Base-by-base conservation (phyloP, 2,888 invertebrate genomes). In the Alviniconcha strummeri region DNA sequence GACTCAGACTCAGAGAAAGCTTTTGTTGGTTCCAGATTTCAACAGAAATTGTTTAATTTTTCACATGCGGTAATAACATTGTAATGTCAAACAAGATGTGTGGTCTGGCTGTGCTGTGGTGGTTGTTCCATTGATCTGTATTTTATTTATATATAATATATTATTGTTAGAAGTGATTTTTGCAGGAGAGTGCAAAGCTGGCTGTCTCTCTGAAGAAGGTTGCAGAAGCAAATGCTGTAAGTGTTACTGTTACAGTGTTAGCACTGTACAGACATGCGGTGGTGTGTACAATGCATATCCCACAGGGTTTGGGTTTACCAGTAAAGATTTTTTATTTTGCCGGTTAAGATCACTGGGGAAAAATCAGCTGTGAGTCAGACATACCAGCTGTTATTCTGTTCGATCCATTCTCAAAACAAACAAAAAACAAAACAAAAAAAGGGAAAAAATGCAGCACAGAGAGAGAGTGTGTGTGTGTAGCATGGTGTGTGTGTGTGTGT, bases 141-240 rank as follows among this genome's bases (percentile, higher is more conserved):
- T 17, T n/a, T 69, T 1, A 17, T 69, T 2, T 17, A 7, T 69
- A 69, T 17, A 69, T 7, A 69, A 69, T 7, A 69, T 6, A 69
- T 15, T 13, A 69, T 69, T 17, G 6, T 69, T 69, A 13, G 19
- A 36, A 36, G 36, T 36, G 36, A 36, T 36, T 36, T 36, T 78
- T 64, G 13, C 87, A 91, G 92, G 92, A 92, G 85, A 89, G 85
- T 87, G 90, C 91, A 15, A 89, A 89, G 83, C 69, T 90, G 76
- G 87, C 89, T 17, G 88, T 84, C 52, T 86, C 89, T 15, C 82
- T 88, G 74, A 86, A 87, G 17, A 90, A 91, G 79, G 90, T 91
- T 60, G 90, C 91, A 67, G 90, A 89, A 81, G 91, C 91, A n/a
- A 91, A 91, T 84, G 89, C 90, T 85, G 91, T 91, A 86, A 83